phyloP scores from a whole-genome alignment of 1,140 invertebrate genomes.

The Paramacrobiotus metropolitanus region DNA sequence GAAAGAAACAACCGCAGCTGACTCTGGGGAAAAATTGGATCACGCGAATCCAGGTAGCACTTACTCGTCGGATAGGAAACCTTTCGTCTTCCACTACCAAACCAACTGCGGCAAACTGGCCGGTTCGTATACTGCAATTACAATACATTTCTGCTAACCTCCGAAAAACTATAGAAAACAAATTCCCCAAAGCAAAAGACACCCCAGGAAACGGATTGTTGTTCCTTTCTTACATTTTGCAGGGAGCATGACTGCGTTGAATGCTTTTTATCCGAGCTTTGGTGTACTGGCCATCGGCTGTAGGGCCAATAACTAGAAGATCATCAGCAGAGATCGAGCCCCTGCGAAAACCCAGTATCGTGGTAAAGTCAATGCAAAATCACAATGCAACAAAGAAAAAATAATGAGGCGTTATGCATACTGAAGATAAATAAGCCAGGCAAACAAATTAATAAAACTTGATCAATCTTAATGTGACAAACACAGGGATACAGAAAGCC shows the following conservation, averaged over 20 bases:
- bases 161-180: no score
- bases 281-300: conserved; percentile 61
- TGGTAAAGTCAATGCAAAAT: no score
- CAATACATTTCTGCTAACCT: no score
- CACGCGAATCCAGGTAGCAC: neutral
- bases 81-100: neutral
- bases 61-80: neutral
- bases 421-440: no score
- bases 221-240: conserved; percentile 8
- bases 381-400: no score
- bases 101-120: neutral
- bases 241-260: conserved; percentile 6
- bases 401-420: no score
- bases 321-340: conserved; percentile 61
- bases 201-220: no score
- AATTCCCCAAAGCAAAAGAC: no score
- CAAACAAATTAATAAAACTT: no score
- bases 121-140: neutral
- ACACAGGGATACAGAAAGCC: conserved; percentile 18
- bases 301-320: conserved; percentile 49
- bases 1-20: no score
- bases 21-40: neutral
- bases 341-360: no score
- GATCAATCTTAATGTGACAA: no score
- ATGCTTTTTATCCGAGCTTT: neutral